Evolutionary conservation across 2,113 vertebrate genomes (phyloP), one percentile per base, ranked within the genome.

Genomic region (Periophthalmodon schlosseri): DNA sequence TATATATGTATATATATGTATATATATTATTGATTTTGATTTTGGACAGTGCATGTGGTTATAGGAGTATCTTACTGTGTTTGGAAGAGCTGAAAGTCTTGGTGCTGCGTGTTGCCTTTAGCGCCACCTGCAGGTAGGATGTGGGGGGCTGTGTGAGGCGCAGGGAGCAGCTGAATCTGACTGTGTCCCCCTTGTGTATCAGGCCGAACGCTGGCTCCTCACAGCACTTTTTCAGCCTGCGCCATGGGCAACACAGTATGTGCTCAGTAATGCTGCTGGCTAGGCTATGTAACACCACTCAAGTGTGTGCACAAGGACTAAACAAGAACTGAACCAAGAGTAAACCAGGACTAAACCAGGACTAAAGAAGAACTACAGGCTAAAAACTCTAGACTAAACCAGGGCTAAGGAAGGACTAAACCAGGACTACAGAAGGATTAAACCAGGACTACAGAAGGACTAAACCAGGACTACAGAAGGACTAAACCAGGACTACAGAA

Each of bases 121-220:
- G 88, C 69, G 83, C 52, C 64, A 93, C 49, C 60, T 92, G 77
- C 67, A 73, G 71, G 44, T 87, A 70, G 12, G 70, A 75, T 50
- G 75, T 67, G 4, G 77, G 71, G 18, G 78, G 73, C 21, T 84
- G 72, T 11, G 63, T 2, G 15, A 66, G 57, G 5, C 21, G 39
- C 60, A 93, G 79, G 0, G 28, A 58, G 79, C 93, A 93, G 87
- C 88, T 90, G 85, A 87, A 91, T 56, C 3, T 77, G 68, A 91
- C 66, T 36, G 72, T 18, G 0, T 34, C 14, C 50, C 72, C 44
- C 0, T 36, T 24, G 16, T 15, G 58, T 47, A 78, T 72, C 36
- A 24, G 4, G 5, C 9, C 79, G n/a, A 80, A 69, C 1, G 2
- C 9, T 0, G 18, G 23, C 47, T 76, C 69, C 9, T 0, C 1